Base-by-base conservation (phyloP, 2,888 invertebrate genomes). In the Venusia cambrica region DNA sequence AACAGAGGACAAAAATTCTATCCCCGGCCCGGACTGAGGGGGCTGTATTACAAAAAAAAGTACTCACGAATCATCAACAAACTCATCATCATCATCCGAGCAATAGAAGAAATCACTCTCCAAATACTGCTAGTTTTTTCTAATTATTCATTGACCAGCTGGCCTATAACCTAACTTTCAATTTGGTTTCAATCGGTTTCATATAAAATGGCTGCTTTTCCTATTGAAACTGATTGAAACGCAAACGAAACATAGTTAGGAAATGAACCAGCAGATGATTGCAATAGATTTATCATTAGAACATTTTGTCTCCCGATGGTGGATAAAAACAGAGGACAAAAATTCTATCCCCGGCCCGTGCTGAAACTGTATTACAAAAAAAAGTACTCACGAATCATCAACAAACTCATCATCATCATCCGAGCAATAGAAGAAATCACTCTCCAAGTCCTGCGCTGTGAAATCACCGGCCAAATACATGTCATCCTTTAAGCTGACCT, bases 61-160 rank as follows among this genome's bases (percentile, higher is more conserved):
- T 25, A 72, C 84, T 77, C 9, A 84, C 84, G 73, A 72, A 29
- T 76, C 75, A 36, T 81, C 81, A 34, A 69, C 59, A 10, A 63
- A 72, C 1, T 72, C 79, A 0, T 77, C 80, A 45, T 67, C 47
- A 5, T 81, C 85, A 16, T 81, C 83, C 0, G 75, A 76, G 6
- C 77, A 75, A 28, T 75, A 79, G 16, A 73, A 67, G 22, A 67
- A 58, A 12, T 81, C 79, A 17, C 71, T 73, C 1, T 79, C 77
- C 49, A 81, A 14, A 3, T 80, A 80, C 2, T 74, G 2, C 72
- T 70, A 0, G 84, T 77, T 15, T 75, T 75, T 40, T 84, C 85
- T 11, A 84, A 26, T 9, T 77, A 75, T n/a, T 84, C 79, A 1
- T 85, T 84, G 0, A 80, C 78, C n/a, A n/a, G n/a, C n/a, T n/a